Conservation (phyloP, 2,113 vertebrate genomes). For the Butorides virescens region DNA sequence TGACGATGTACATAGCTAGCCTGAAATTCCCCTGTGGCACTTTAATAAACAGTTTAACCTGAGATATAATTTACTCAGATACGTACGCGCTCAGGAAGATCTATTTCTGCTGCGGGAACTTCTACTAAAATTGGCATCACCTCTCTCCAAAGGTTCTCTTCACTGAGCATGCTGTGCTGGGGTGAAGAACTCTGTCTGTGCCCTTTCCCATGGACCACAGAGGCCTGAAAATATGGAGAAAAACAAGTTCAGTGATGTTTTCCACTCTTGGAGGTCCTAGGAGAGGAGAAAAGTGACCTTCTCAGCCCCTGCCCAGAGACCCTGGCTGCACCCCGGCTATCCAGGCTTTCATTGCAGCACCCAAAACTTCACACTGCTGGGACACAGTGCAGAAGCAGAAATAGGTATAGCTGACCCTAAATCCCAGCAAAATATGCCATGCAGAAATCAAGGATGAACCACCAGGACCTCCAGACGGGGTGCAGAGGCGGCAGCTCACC, state of each 20-base stretch:
- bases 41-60: slow-evolving; percentile 55
- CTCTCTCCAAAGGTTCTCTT: not conserved
- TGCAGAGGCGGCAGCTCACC: not conserved
- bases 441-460: not conserved
- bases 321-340: not conserved
- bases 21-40: slow-evolving; percentile 19
- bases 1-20: slow-evolving; percentile 23
- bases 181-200: not conserved
- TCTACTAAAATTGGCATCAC: not conserved
- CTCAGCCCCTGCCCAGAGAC: not conserved
- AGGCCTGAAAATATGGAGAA: not conserved
- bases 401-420: not conserved
- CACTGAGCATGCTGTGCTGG: not conserved
- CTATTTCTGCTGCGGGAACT: not conserved
- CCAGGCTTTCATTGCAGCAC: not conserved
- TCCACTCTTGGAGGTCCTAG: not conserved
- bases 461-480: not conserved
- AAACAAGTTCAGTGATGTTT: not conserved
- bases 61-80: slow-evolving; percentile 59
- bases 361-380: not conserved
- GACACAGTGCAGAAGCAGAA: not conserved
- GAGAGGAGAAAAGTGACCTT: not conserved
- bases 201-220: not conserved
- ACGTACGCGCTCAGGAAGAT: not conserved
- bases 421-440: not conserved